phyloP scores from a whole-genome alignment of 2,113 vertebrate genomes.

The Mustelus asterias region DNA sequence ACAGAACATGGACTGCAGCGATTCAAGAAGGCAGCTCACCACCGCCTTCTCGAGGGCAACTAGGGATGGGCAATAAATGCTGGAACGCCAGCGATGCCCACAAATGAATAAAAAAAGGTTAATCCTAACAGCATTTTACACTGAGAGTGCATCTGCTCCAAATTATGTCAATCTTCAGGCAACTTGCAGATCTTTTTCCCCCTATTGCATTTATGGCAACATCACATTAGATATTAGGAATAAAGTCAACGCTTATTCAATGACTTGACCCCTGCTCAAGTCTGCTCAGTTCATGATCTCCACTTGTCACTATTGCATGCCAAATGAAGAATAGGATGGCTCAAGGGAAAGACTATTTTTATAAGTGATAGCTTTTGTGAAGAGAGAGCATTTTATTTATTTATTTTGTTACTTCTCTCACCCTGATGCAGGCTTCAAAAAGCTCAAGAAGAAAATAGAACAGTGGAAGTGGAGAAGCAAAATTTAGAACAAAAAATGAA shows the following conservation, averaged over 20 bases:
- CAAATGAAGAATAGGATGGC: background rate
- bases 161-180: background rate
- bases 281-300: background rate
- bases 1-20: too few species aligned
- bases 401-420: background rate
- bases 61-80: too few species aligned
- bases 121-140: background rate
- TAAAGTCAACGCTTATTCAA: background rate
- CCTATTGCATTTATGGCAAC: background rate
- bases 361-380: background rate
- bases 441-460: slow-evolving; percentile 95
- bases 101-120: background rate
- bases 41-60: too few species aligned
- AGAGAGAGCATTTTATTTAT: background rate
- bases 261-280: background rate
- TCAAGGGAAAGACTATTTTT: background rate
- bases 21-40: too few species aligned
- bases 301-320: background rate
- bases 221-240: background rate
- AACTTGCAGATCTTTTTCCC: background rate
- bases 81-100: too few species aligned
- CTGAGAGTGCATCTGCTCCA: background rate
- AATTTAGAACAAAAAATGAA: slow-evolving; percentile 97
- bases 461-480: slow-evolving; percentile 94
- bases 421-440: slow-evolving; percentile 74